Percentiles rank a stretch among this genome's conserved stretches.
Conservation (phyloP, 2,113 vertebrate species). For the Acanthisitta chloris region DNA sequence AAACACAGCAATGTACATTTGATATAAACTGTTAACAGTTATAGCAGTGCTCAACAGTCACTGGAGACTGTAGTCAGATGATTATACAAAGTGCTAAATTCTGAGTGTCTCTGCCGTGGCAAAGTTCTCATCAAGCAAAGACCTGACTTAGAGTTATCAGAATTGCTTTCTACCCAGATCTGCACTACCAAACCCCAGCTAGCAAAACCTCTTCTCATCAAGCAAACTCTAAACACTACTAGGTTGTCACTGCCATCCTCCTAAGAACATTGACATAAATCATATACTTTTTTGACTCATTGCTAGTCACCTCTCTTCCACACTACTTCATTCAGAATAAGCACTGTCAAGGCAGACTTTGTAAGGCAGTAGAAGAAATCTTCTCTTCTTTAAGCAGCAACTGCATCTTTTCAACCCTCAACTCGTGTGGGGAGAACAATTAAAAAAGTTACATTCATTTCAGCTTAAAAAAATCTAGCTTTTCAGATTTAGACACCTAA, state of each 20-base stretch:
- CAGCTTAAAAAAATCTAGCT: neutral
- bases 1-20: neutral
- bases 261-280: neutral
- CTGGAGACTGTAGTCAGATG: rapidly evolving
- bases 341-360: neutral
- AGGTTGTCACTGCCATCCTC: neutral
- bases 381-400: neutral
- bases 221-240: neutral
- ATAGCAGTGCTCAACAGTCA: neutral
- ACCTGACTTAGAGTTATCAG: neutral
- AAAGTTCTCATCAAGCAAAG: neutral
- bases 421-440: neutral
- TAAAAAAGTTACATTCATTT: neutral
- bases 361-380: neutral
- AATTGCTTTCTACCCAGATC: neutral
- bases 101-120: neutral
- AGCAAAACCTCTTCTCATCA: neutral
- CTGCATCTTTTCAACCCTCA: neutral
- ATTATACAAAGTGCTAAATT: neutral
- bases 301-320: neutral
- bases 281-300: neutral
- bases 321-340: neutral
- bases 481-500: neutral
- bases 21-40: neutral
- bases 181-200: neutral